Base-by-base conservation (phyloP, 2,113 vertebrate species). In the Ammodytes dubius region DNA sequence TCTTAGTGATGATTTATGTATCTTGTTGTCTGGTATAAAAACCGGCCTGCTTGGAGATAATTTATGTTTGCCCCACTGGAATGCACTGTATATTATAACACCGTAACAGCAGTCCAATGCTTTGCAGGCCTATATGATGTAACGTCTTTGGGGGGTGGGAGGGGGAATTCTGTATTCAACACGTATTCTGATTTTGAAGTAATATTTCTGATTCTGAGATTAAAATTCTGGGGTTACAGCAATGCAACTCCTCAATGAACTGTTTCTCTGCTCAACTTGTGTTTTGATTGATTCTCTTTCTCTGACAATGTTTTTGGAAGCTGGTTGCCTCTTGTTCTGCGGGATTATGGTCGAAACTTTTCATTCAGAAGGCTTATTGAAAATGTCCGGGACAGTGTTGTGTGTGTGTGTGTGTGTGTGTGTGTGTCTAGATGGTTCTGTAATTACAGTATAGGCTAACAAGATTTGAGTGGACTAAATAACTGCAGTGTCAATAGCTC, bases 1-100 rank as follows among this genome's bases (percentile, higher is more conserved):
- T 85, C 64, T 68, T n/a, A 58, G 37, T 4, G 5, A 52, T 84
- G 87, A 91, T 92, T 92, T 90, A 87, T 89, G 64, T 27, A 9
- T 0, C 50, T 63, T 82, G 69, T 70, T 88, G 81, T 81, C 57
- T 85, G 85, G 79, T 49, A 59, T 74, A 75, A 81, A 83, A 70
- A 71, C 77, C 60, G 56, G 42, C 35, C 60, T 46, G 68, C 77
- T 79, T 1, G 4, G 3, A 2, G 61, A 52, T 86, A 87, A 90
- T 89, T 90, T 91, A 89, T 82, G 81, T 37, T 86, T 80, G 47
- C 67, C 27, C 45, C 8, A 4, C 75, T 69, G 84, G 72, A 87
- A 73, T 84, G 78, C 43, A 13, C 47, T 14, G 49, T 10, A 19
- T 54, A 17, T 79, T 45, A 87, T 64, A 58, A 82, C 77, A 72